Base-by-base conservation (phyloP, 2,797 vertebrate genomes). In the Cygnus olor region DNA sequence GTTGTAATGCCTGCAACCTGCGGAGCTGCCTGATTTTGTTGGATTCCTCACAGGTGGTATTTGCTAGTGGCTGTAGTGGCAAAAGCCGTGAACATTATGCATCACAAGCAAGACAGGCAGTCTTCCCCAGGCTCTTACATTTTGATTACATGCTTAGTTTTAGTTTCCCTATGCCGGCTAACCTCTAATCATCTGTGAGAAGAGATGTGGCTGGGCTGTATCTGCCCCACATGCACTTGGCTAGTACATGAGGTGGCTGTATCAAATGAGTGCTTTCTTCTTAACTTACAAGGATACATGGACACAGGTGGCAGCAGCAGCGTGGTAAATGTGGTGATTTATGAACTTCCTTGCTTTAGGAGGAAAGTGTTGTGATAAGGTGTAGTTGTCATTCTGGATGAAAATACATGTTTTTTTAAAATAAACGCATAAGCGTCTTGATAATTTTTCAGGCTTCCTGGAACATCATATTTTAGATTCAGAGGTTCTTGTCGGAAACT, bases 121-220 rank as follows among this genome's bases (percentile, higher is more conserved):
- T n/a, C 56, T 80, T 64, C 15, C 38, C 30, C 6, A 2, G 64
- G 79, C 54, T 22, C 12, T 61, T 70, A 4, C 1, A 4, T 85
- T 83, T 70, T 45, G 17, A 10, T 47, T 49, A 34, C 34, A 11
- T 49, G 36, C 13, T 61, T 71, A 5, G 8, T 32, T 89, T 28
- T 58, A 13, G 45, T 78, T 19, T 15, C 14, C 82, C 6, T 51
- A 8, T 70, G 30, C 60, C 91, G 68, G 9, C 63, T 58, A 56
- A 60, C 45, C 68, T 85, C 14, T 69, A 40, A 82, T 69, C 65
- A 22, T 64, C 22, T 8, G 0, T 38, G 45, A 36, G 51, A 40
- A 9, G 9, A 56, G 28, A 10, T 0, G 2, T 63, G 38, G 25
- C 28, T 54, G 45, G n/a, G 13, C 34, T 77, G 28, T 25, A 4